These are phyloP conservation scores for Sandelia bainsii DNA, from an alignment of 2,797 vertebrate species.

Conservation along the genomic window DNA sequence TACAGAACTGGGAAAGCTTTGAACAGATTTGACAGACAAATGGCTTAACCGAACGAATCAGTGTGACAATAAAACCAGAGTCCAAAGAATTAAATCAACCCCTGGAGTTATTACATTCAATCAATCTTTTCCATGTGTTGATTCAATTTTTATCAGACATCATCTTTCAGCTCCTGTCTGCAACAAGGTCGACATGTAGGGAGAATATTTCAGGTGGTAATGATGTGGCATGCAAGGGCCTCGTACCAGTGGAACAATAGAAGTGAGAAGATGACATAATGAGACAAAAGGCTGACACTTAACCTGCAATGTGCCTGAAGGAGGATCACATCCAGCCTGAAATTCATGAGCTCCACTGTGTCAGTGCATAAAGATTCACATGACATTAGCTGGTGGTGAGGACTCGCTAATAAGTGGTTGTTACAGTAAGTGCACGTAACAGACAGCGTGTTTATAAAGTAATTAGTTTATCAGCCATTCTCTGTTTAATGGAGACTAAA, in stretches of 20 bases:
- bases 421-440: constrained; percentile 9
- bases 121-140: constrained; percentile 56
- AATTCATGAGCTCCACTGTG: constrained; percentile 24
- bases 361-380: constrained; percentile 14
- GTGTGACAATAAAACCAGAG: constrained; percentile 69
- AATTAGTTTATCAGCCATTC: constrained; percentile 4
- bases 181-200: constrained; percentile 44
- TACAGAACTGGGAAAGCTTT: constrained; percentile 47
- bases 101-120: constrained; percentile 68
- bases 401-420: neutral
- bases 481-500: constrained; percentile 8
- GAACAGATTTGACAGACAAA: constrained; percentile 71
- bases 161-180: constrained; percentile 44
- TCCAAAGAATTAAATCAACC: constrained; percentile 74
- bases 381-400: constrained; percentile 11
- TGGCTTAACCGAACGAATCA: constrained; percentile 55
- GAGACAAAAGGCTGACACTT: constrained; percentile 33
- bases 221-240: constrained; percentile 25
- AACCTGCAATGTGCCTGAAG: constrained; percentile 30
- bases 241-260: constrained; percentile 27
- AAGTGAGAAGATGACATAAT: constrained; percentile 34
- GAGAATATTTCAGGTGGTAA: constrained; percentile 39
- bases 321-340: constrained; percentile 21
- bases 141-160: constrained; percentile 55
- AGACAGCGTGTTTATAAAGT: neutral